phyloP scores from a whole-genome alignment of 1,140 invertebrate species.

The Papilio machaon region DNA sequence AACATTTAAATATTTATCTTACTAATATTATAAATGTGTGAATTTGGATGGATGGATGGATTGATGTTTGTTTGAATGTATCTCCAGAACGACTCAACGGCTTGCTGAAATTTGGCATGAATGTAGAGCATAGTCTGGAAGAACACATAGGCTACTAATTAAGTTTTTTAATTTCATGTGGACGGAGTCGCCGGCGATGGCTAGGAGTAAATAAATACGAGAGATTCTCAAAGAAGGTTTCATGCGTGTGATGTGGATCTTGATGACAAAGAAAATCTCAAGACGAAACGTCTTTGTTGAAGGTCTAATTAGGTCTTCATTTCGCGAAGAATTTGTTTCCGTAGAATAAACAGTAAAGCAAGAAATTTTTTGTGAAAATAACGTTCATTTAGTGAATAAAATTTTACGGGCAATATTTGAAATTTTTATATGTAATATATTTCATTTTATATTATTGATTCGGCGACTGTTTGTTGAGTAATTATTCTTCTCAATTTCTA shows the following conservation, averaged over 20 bases:
- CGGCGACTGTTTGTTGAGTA: background rate
- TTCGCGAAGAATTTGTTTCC: conserved; percentile 21
- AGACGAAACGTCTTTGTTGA: conserved; percentile 29
- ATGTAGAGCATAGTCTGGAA: no score
- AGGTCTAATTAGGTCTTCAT: conserved; percentile 35
- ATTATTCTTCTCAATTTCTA: no score
- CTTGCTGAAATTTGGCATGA: no score
- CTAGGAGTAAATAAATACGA: background rate
- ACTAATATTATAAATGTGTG: no score
- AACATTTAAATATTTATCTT: background rate
- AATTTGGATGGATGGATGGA: no score
- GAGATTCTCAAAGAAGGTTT: background rate
- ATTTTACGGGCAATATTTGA: no score
- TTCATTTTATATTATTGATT: background rate
- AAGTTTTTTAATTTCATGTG: no score
- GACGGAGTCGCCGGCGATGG: no score
- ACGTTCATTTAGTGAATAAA: background rate
- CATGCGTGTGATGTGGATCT: background rate
- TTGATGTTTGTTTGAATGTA: no score
- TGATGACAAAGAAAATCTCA: conserved; percentile 31
- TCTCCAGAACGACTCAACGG: no score
- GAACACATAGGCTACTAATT: no score
- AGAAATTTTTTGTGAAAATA: background rate
- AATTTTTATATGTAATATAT: background rate
- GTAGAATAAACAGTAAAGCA: conserved; percentile 22